These are phyloP conservation scores for Nymphalis polychloros DNA, from an alignment of 2,888 invertebrate species.

Conservation along the genomic window DNA sequence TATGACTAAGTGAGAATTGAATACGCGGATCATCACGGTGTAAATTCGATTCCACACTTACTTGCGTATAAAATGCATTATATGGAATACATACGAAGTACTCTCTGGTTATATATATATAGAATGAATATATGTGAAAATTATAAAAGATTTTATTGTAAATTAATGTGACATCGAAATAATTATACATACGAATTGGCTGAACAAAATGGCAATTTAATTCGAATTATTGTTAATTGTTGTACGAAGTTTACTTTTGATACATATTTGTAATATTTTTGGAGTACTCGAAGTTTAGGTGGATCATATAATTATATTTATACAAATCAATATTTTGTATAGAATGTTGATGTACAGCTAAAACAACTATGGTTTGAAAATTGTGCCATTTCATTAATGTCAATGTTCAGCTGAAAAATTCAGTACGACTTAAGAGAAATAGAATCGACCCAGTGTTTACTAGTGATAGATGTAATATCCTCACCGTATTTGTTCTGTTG, in stretches of 20 bases:
- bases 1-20: no score
- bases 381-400: constrained; percentile 46
- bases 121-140: neutral
- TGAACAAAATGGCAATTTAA: neutral
- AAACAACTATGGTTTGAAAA: constrained; percentile 39
- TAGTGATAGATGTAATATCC: constrained; percentile 7
- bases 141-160: neutral
- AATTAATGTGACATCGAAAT: constrained; percentile 5
- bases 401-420: constrained; percentile 9
- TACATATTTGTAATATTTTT: constrained; percentile 27
- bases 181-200: constrained; percentile 5
- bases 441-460: constrained; percentile 16
- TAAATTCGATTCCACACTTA: no score
- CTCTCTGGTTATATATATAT: neutral
- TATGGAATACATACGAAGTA: neutral
- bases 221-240: constrained; percentile 19
- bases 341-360: constrained; percentile 40
- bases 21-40: no score
- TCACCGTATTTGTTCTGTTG: constrained; percentile 39
- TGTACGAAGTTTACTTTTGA: constrained; percentile 23
- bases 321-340: constrained; percentile 63
- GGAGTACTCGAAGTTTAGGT: constrained; percentile 17
- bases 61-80: no score
- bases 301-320: constrained; percentile 53
- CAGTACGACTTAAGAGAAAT: constrained; percentile 4